A percentile compares a stretch with the other conserved stretches of the same genome.
Conservation (phyloP, 2,797 vertebrate species). For the Tokudaia tokunoshimensis region DNA sequence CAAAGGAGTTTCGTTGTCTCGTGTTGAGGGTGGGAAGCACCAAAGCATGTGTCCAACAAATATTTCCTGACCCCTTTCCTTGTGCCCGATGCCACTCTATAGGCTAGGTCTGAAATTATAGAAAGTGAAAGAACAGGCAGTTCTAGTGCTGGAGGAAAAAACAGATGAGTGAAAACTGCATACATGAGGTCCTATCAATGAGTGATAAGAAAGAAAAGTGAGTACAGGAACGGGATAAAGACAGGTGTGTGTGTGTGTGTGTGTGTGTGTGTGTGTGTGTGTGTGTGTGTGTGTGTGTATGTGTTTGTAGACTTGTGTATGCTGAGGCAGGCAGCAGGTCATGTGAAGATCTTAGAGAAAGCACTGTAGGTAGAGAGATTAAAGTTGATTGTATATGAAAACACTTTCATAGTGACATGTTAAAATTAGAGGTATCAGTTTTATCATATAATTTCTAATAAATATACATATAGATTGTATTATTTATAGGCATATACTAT, state of each 20-base stretch:
- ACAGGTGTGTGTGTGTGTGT: neutral
- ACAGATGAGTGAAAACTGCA: neutral
- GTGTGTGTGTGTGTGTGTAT: neutral
- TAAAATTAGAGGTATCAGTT: neutral
- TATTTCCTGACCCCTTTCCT: neutral
- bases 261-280: neutral
- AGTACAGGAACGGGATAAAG: neutral
- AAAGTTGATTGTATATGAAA: neutral
- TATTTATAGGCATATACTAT: neutral
- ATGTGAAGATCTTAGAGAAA: neutral
- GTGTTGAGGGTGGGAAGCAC: too few species aligned
- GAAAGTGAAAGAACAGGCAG: neutral
- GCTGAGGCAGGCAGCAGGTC: neutral
- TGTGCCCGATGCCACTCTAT: neutral
- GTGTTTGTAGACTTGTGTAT: neutral
- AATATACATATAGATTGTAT: neutral
- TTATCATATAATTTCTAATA: neutral
- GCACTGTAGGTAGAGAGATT: neutral
- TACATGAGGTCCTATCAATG: neutral
- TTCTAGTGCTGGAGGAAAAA: neutral
- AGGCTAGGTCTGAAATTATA: neutral
- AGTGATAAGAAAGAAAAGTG: neutral
- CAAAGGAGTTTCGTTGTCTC: neutral
- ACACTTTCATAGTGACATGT: neutral
- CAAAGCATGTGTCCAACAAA: neutral